Evolutionary conservation across 2,888 invertebrate species (phyloP).

Genomic region (Campoletis raptor): DNA sequence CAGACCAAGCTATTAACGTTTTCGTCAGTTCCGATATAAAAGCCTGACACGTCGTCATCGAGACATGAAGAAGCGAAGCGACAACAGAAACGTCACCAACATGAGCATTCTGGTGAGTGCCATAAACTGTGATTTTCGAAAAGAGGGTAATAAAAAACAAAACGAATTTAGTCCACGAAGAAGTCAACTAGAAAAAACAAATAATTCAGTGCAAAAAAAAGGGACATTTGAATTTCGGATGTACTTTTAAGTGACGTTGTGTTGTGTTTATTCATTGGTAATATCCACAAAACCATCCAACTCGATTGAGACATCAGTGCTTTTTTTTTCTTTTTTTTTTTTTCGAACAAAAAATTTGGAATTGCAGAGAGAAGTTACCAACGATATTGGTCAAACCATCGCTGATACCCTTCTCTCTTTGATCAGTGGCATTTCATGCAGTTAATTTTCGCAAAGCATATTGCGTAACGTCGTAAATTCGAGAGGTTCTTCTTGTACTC

Average conservation of each 20-base stretch:
- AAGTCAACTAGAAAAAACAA: neutral
- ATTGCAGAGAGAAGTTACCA: neutral
- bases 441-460: neutral
- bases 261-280: slow-evolving; percentile 10
- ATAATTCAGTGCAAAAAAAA: neutral
- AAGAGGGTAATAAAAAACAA: neutral
- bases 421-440: slow-evolving; percentile 13
- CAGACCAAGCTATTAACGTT: slow-evolving; percentile 53
- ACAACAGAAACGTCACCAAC: slow-evolving; percentile 51
- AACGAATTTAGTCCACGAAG: neutral
- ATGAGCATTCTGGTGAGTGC: slow-evolving; percentile 67
- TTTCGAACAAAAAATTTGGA: neutral
- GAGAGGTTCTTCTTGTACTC: slow-evolving; percentile 41
- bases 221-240: neutral
- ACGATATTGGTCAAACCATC: neutral
- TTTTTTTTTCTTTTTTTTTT: neutral
- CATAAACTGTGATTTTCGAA: neutral
- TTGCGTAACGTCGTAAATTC: slow-evolving; percentile 38
- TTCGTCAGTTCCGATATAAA: slow-evolving; percentile 67
- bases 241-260: slow-evolving; percentile 16
- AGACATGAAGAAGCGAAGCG: slow-evolving; percentile 52
- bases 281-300: neutral
- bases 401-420: neutral
- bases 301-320: neutral
- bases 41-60: slow-evolving; percentile 56